These are phyloP conservation scores for Bufotes viridis DNA, from an alignment of 2,797 vertebrate species.

Conservation along the genomic window DNA sequence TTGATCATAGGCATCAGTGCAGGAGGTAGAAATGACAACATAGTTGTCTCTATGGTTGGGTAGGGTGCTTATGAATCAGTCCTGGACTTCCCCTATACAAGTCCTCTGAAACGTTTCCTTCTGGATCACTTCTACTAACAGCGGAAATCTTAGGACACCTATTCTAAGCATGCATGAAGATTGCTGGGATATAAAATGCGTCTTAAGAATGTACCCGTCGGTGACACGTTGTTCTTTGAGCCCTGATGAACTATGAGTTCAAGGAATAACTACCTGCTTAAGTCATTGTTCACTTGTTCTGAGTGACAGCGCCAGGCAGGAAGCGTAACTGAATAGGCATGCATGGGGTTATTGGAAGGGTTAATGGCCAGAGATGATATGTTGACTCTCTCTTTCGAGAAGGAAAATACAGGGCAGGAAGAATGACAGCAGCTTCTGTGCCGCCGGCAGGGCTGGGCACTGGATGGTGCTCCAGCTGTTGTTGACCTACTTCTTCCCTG, in stretches of 20 bases:
- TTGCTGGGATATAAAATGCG: not conserved
- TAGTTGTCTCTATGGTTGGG: no score
- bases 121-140: not conserved
- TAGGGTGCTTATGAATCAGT: no score
- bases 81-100: no score
- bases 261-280: constrained; percentile 36
- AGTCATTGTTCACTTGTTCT: constrained; percentile 28
- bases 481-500: constrained; percentile 40
- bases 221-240: constrained; percentile 6
- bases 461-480: constrained; percentile 23
- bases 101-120: no score
- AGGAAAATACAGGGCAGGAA: constrained; percentile 34
- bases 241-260: constrained; percentile 11
- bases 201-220: not conserved
- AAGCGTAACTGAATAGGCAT: not conserved
- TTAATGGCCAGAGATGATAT: constrained; percentile 8
- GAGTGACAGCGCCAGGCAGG: constrained; percentile 18
- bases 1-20: no score
- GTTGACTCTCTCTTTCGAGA: constrained; percentile 29
- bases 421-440: constrained; percentile 40
- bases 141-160: not conserved
- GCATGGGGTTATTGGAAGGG: not conserved
- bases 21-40: no score
- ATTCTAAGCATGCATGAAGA: not conserved
- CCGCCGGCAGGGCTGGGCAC: constrained; percentile 18